Conservation (phyloP, 2,113 vertebrate genomes). For the Baryphthengus martii region DNA sequence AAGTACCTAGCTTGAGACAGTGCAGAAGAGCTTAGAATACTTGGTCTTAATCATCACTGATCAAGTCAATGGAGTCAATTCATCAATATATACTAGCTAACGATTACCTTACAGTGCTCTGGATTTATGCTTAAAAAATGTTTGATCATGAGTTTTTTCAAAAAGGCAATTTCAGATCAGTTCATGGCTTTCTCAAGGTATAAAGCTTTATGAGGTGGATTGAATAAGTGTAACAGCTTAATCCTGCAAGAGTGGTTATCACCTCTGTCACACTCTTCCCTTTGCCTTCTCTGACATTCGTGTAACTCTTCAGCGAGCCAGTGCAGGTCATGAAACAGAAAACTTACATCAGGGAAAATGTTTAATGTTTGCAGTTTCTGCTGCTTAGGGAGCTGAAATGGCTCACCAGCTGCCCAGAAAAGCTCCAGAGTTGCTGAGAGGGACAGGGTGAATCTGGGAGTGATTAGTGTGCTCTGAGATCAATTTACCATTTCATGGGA, state of each 20-base stretch:
- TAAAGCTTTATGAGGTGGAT: not conserved
- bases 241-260: not conserved
- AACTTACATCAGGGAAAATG: not conserved
- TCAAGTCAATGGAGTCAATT: not conserved
- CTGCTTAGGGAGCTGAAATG: not conserved
- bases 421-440: not conserved
- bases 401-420: not conserved
- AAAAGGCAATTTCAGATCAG: not conserved
- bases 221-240: not conserved
- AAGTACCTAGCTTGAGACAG: not conserved
- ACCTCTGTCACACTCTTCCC: not conserved
- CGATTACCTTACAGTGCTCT: not conserved
- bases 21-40: not conserved
- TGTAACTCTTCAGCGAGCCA: not conserved
- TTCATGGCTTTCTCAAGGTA: not conserved
- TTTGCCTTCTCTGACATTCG: not conserved
- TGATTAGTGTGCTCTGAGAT: fast-evolving
- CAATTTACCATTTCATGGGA: not conserved
- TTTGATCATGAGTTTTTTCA: not conserved
- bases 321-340: not conserved
- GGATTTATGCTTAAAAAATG: not conserved
- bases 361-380: not conserved
- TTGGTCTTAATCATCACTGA: not conserved
- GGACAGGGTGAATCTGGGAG: not conserved
- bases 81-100: not conserved